Evolutionary conservation across 2,888 invertebrate genomes (phyloP).

Genomic region (Clostera curtula): DNA sequence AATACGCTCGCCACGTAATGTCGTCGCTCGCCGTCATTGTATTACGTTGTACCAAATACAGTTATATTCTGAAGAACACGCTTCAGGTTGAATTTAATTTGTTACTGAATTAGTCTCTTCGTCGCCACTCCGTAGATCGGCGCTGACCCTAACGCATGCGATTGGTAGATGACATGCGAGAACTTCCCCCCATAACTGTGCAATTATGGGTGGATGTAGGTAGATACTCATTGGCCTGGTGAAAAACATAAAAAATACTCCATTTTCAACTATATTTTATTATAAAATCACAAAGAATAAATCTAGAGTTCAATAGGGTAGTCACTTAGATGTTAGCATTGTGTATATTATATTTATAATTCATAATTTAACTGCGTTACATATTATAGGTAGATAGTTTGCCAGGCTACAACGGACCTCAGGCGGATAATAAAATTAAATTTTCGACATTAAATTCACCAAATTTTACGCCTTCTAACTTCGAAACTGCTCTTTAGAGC

Average conservation of each 20-base stretch:
- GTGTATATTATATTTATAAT: constrained; percentile 60
- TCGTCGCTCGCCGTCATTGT: too few relatives aligned
- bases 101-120: too few relatives aligned
- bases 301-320: constrained; percentile 78
- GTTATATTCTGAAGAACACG: too few relatives aligned
- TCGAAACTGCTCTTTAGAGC: constrained; percentile 51
- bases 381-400: constrained; percentile 40
- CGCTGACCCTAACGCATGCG: too few relatives aligned
- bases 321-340: constrained; percentile 66
- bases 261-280: constrained; percentile 77
- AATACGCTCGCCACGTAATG: too few relatives aligned
- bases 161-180: too few relatives aligned
- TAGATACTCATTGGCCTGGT: constrained; percentile 13
- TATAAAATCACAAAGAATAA: constrained; percentile 84
- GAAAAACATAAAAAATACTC: constrained; percentile 26
- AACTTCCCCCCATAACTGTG: too few relatives aligned
- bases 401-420: constrained; percentile 26
- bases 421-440: constrained; percentile 45
- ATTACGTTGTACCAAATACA: too few relatives aligned
- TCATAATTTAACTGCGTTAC: constrained; percentile 54
- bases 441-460: constrained; percentile 50
- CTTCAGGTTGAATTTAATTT: too few relatives aligned
- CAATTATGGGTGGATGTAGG: background rate
- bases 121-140: too few relatives aligned
- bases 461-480: constrained; percentile 52